These are phyloP conservation scores for Bellardia bayeri DNA, from an alignment of 2,888 invertebrate species.

Conservation along the genomic window DNA sequence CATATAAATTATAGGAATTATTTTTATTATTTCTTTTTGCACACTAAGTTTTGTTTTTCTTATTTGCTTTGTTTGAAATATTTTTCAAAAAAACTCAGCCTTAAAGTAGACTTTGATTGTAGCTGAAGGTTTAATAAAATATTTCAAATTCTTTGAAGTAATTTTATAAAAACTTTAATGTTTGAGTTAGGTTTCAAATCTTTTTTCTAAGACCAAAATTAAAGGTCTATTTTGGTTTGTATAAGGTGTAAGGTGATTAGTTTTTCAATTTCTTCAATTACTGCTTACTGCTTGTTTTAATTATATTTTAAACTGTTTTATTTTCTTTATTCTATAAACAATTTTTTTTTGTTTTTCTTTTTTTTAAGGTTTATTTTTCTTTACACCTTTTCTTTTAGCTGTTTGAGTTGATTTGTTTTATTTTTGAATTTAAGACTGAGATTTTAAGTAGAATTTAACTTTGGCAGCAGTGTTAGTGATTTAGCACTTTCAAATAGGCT, in stretches of 20 bases:
- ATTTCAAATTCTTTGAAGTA: background rate
- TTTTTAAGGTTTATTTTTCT: background rate
- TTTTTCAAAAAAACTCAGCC: background rate
- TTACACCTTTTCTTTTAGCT: background rate
- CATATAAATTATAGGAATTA: slow-evolving; percentile 59
- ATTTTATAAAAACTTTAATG: background rate
- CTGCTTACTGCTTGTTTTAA: background rate
- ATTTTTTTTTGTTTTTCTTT: background rate
- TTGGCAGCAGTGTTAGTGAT: background rate
- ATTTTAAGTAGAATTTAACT: background rate
- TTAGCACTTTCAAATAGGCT: slow-evolving; percentile 15
- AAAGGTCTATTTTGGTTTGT: background rate
- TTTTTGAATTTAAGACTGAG: background rate
- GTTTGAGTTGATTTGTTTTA: background rate
- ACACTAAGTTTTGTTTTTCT: background rate
- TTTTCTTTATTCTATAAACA: background rate
- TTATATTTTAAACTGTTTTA: slow-evolving; percentile 8
- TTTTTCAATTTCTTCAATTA: background rate
- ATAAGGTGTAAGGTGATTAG: background rate
- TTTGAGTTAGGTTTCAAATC: background rate
- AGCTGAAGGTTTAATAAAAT: background rate
- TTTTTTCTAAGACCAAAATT: background rate
- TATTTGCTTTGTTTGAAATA: background rate
- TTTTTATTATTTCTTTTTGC: background rate
- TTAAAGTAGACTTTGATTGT: slow-evolving; percentile 25